phyloP scores from a whole-genome alignment of 2,113 vertebrate genomes.

The Equus przewalskii region DNA sequence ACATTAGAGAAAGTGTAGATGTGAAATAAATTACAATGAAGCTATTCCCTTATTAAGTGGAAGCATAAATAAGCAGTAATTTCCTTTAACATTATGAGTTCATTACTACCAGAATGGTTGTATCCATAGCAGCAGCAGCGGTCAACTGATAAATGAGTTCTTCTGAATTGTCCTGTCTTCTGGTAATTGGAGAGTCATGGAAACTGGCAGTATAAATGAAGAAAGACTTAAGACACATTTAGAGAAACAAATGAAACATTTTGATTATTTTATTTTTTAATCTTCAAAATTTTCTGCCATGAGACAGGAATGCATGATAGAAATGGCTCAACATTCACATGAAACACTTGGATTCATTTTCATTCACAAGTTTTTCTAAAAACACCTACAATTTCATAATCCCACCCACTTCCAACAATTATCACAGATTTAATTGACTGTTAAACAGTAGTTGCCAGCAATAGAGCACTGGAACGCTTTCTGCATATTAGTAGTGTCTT shows the following conservation, averaged over 20 bases:
- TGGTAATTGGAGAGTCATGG: background rate
- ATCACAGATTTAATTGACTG: conserved; percentile 90
- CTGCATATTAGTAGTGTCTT: conserved; percentile 89
- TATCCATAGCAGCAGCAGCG: background rate
- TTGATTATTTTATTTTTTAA: conserved; percentile 92
- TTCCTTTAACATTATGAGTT: background rate
- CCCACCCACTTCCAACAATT: conserved; percentile 88
- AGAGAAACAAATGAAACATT: conserved; percentile 82
- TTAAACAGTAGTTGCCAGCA: conserved; percentile 91
- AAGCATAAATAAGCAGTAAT: background rate
- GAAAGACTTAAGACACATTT: background rate
- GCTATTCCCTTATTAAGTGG: background rate
- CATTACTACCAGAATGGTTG: background rate
- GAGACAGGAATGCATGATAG: conserved; percentile 99
- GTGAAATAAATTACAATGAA: background rate
- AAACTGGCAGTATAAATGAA: background rate
- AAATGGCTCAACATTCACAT: conserved; percentile 99
- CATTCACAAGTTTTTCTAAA: conserved; percentile 91
- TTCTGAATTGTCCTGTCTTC: background rate
- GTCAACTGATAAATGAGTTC: background rate
- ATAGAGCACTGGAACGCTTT: conserved; percentile 88
- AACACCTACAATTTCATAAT: conserved; percentile 89
- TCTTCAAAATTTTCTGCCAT: conserved; percentile 96
- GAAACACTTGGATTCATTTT: conserved; percentile 92
- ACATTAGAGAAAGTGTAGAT: background rate